phyloP scores from a whole-genome alignment of 2,888 invertebrate species.

The Perithous albicinctus region DNA sequence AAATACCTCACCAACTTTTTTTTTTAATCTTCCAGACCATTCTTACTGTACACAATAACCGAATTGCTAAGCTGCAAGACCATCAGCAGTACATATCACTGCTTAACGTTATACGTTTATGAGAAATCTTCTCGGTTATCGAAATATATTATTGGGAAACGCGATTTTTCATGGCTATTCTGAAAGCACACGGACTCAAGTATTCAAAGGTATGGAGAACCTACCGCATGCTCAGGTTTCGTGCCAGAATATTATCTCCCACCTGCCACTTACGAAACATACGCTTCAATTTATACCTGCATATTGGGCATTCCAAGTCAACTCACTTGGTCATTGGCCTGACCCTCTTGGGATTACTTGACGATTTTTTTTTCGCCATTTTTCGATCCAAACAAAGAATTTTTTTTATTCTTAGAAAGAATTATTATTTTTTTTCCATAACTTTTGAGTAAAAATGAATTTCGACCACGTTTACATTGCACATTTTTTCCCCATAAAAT shows the following conservation, averaged over 20 bases:
- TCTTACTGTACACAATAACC: too few species aligned
- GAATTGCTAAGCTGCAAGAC: not conserved
- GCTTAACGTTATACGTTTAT: not conserved
- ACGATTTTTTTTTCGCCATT: too few species aligned
- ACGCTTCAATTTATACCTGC: slow-evolving; percentile 32
- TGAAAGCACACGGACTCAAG: not conserved
- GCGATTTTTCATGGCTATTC: slow-evolving; percentile 3
- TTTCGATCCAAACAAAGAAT: too few species aligned
- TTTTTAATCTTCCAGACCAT: not conserved
- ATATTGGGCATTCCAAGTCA: too few species aligned
- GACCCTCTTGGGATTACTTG: too few species aligned
- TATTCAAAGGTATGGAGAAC: not conserved
- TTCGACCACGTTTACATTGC: too few species aligned
- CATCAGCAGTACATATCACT: not conserved
- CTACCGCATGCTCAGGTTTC: not conserved
- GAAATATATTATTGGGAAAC: not conserved
- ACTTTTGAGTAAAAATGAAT: too few species aligned
- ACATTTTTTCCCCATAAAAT: too few species aligned
- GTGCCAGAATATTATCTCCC: slow-evolving; percentile 13
- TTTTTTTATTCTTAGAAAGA: too few species aligned
- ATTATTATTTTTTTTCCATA: too few species aligned
- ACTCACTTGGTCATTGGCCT: too few species aligned
- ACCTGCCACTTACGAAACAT: slow-evolving; percentile 40
- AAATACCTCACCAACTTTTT: slow-evolving; percentile 6
- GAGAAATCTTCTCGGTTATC: slow-evolving; percentile 15